These are phyloP conservation scores for Characodon lateralis DNA, from an alignment of 2,797 vertebrate species.

Conservation along the genomic window DNA sequence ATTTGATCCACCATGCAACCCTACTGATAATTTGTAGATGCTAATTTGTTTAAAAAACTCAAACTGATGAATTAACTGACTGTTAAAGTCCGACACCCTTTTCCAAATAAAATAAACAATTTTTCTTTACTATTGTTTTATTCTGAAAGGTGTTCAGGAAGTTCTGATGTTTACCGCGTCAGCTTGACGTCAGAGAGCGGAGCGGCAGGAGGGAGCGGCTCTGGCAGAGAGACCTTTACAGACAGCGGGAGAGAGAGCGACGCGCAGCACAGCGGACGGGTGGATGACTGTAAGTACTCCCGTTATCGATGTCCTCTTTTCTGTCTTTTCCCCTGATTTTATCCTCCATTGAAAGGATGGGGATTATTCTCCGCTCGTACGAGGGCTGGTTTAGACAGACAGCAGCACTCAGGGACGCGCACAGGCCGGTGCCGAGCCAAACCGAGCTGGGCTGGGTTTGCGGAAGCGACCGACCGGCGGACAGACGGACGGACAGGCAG, in stretches of 20 bases:
- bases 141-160: constrained; percentile 41
- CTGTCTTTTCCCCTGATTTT: not conserved
- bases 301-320: constrained; percentile 34
- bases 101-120: no score
- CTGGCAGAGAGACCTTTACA: constrained; percentile 57
- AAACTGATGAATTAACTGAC: no score
- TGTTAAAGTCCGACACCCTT: no score
- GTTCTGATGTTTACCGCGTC: rapidly evolving
- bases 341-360: not conserved
- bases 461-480: constrained; percentile 69
- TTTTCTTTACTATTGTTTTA: constrained; percentile 21
- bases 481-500: constrained; percentile 46
- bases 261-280: constrained; percentile 56
- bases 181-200: constrained; percentile 38
- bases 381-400: not conserved
- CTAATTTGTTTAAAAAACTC: not conserved
- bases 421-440: constrained; percentile 55
- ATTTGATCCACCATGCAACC: not conserved
- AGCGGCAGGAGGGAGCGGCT: constrained; percentile 76
- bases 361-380: not conserved
- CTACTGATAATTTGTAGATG: not conserved
- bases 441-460: constrained; percentile 66
- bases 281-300: constrained; percentile 68
- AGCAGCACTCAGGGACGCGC: not conserved
- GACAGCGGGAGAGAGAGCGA: constrained; percentile 40